phyloP scores from a whole-genome alignment of 1,140 invertebrate genomes.

The Heliothis virescens region DNA sequence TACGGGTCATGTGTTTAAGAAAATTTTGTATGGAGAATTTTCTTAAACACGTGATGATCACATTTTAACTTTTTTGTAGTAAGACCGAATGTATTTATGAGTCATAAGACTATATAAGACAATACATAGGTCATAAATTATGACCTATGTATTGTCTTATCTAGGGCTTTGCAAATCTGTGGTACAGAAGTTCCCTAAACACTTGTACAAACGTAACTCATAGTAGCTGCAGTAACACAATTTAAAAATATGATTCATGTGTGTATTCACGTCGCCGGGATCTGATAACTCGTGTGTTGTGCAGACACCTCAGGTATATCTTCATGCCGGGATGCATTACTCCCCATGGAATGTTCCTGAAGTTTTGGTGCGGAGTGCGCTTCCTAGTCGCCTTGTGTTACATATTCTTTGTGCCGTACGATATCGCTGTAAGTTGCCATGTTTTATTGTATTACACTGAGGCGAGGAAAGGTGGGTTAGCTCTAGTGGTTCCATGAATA shows the following conservation, averaged over 20 bases:
- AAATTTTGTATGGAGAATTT: too few relatives aligned
- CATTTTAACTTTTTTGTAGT: too few relatives aligned
- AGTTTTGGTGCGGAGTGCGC: slow-evolving; percentile 76
- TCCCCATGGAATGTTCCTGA: slow-evolving; percentile 82
- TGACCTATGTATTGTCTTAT: too few relatives aligned
- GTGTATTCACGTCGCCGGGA: background rate
- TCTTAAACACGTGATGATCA: too few relatives aligned
- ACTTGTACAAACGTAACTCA: background rate
- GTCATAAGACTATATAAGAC: too few relatives aligned
- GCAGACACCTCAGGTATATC: slow-evolving; percentile 74
- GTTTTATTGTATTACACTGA: slow-evolving; percentile 8
- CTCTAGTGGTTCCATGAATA: too few relatives aligned
- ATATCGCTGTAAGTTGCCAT: slow-evolving; percentile 75
- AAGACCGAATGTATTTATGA: too few relatives aligned
- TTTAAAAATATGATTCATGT: slow-evolving; percentile 33
- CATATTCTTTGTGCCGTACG: slow-evolving; percentile 73
- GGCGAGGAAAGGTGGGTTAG: too few relatives aligned
- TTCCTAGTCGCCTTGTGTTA: slow-evolving; percentile 72
- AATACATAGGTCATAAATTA: too few relatives aligned
- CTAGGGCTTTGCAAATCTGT: background rate
- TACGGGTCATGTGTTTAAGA: too few relatives aligned
- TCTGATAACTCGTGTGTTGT: slow-evolving; percentile 46
- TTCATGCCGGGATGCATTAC: slow-evolving; percentile 80
- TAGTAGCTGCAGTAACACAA: slow-evolving; percentile 17
- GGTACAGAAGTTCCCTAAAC: background rate